phyloP scores from a whole-genome alignment of 2,113 vertebrate genomes.

The Chroicocephalus ridibundus region DNA sequence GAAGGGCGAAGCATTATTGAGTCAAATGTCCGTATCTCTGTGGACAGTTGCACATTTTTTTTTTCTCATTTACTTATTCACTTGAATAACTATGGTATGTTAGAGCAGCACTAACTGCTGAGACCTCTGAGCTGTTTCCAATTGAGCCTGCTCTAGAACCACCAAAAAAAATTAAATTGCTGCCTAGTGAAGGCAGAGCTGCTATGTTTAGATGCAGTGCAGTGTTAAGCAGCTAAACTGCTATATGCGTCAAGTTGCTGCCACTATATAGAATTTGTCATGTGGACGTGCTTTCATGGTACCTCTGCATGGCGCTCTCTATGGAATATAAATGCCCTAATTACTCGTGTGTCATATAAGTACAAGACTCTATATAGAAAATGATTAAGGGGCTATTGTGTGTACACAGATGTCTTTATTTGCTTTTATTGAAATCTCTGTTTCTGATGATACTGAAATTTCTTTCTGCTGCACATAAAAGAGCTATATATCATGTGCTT shows the following conservation, averaged over 20 bases:
- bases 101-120: neutral
- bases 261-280: no score
- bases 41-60: neutral
- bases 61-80: neutral
- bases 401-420: neutral
- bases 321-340: neutral
- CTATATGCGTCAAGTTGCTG: neutral
- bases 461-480: neutral
- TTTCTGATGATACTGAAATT: neutral
- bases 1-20: neutral
- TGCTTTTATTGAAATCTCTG: neutral
- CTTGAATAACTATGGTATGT: neutral
- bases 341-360: neutral
- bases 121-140: neutral
- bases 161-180: neutral
- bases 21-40: neutral
- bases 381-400: neutral
- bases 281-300: neutral
- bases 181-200: neutral
- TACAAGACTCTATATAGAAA: neutral
- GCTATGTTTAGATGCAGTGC: neutral
- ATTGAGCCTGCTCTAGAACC: neutral
- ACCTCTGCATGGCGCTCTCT: neutral
- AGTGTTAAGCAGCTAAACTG: neutral
- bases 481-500: neutral